phyloP scores from a whole-genome alignment of 2,888 invertebrate genomes.

The Leptopilina drosophilae region DNA sequence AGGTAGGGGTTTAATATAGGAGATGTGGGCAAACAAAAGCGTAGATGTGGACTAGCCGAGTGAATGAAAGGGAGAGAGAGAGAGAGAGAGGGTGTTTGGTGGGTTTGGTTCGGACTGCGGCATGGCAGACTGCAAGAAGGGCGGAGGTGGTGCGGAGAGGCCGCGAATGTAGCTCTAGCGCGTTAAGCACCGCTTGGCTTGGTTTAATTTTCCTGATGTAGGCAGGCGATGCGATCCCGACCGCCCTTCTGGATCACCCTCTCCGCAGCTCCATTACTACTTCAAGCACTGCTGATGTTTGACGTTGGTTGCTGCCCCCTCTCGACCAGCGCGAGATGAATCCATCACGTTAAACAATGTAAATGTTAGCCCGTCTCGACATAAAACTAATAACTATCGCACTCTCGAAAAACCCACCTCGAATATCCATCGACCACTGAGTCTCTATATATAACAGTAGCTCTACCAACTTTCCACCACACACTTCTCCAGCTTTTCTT shows the following conservation, averaged over 20 bases:
- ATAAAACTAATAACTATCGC: constrained; percentile 75
- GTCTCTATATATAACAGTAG: too few relatives aligned
- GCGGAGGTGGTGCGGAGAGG: constrained; percentile 50
- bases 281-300: constrained; percentile 62
- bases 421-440: constrained; percentile 60
- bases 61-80: constrained; percentile 60
- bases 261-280: constrained; percentile 39
- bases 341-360: constrained; percentile 76
- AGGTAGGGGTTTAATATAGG: constrained; percentile 71
- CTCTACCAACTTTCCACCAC: constrained; percentile 73
- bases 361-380: constrained; percentile 74
- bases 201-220: constrained; percentile 77
- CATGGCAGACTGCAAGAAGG: constrained; percentile 55
- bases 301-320: constrained; percentile 61
- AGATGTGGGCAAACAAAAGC: constrained; percentile 76
- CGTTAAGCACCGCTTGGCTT: constrained; percentile 76
- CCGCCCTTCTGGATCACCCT: constrained; percentile 59
- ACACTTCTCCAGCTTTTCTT: constrained; percentile 62
- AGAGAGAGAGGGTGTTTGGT: background rate
- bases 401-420: constrained; percentile 58
- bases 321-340: constrained; percentile 69
- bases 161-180: constrained; percentile 61
- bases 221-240: constrained; percentile 69
- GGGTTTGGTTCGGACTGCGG: constrained; percentile 51
- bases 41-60: constrained; percentile 66